These are phyloP conservation scores for Calonectris borealis DNA, from an alignment of 2,113 vertebrate genomes.

Conservation along the genomic window DNA sequence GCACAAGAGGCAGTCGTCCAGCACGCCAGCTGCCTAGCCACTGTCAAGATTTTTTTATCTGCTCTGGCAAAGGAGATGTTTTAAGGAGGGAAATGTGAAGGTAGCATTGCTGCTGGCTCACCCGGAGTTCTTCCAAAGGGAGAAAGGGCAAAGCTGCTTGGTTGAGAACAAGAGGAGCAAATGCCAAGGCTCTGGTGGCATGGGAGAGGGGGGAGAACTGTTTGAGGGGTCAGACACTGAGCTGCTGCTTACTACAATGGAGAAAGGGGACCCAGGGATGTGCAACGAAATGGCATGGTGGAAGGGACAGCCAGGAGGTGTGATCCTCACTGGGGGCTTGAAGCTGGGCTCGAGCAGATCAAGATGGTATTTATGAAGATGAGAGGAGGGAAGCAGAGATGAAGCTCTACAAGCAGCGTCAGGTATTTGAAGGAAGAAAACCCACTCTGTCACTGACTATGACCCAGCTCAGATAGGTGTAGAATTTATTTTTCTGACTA, in stretches of 20 bases:
- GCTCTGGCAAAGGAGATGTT: not conserved
- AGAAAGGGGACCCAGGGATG: not conserved
- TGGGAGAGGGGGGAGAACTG: not conserved
- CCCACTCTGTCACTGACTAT: not conserved
- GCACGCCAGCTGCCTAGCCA: not conserved
- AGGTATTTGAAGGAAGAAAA: not conserved
- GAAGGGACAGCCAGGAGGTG: not conserved
- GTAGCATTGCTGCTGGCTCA: not conserved
- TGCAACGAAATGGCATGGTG: rapidly evolving
- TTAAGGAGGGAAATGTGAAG: not conserved
- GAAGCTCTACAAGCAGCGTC: not conserved
- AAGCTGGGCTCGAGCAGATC: not conserved
- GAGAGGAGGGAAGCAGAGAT: not conserved
- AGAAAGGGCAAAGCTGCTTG: not conserved
- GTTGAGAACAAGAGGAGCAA: not conserved
- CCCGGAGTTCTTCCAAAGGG: not conserved
- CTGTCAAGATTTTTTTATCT: not conserved
- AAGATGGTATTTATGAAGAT: not conserved
- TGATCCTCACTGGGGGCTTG: not conserved
- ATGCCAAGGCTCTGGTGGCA: not conserved
- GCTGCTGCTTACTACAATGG: not conserved
- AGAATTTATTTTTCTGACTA: not conserved
- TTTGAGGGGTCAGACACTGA: not conserved
- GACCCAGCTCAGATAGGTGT: not conserved
- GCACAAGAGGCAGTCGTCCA: not conserved